Percentiles rank a stretch among this genome's conserved stretches.
phyloP scores from a whole-genome alignment of 1,140 invertebrate species.

The Hypsibius dujardini region DNA sequence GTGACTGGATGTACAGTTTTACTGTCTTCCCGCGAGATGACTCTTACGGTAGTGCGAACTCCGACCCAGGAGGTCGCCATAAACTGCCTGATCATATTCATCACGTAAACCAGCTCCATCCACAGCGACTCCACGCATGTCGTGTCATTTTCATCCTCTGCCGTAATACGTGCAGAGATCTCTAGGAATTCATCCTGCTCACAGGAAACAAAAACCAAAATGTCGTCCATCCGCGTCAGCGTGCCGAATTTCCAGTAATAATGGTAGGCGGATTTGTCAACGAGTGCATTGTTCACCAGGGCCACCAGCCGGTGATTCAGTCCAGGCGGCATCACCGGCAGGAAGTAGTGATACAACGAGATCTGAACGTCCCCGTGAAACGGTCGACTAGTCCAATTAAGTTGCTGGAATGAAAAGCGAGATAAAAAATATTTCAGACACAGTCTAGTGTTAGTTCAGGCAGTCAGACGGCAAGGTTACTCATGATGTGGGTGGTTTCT shows the following conservation, averaged over 20 bases:
- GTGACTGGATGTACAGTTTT: neutral
- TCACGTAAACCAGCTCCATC: conserved; percentile 21
- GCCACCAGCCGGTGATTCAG: conserved; percentile 22
- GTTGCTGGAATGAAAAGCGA: conserved; percentile 22
- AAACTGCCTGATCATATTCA: conserved; percentile 20
- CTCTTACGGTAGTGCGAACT: conserved; percentile 7
- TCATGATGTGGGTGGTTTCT: neutral
- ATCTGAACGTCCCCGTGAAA: conserved; percentile 25
- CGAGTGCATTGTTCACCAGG: conserved; percentile 17
- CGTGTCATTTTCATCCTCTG: conserved; percentile 22
- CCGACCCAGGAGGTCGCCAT: conserved; percentile 21
- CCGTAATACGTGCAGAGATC: conserved; percentile 23
- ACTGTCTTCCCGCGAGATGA: too few relatives aligned
- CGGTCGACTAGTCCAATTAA: conserved; percentile 25
- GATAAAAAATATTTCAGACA: neutral
- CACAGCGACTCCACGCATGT: conserved; percentile 19
- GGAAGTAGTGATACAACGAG: conserved; percentile 21
- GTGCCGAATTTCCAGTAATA: conserved; percentile 24
- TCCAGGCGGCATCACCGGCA: conserved; percentile 19
- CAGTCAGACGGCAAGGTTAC: neutral
- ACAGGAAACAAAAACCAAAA: conserved; percentile 13
- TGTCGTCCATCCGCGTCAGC: conserved; percentile 22
- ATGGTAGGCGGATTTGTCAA: conserved; percentile 19
- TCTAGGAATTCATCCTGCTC: conserved; percentile 19
- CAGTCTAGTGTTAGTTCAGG: neutral